A percentile compares a stretch with the other conserved stretches of the same genome.
Evolutionary conservation across 2,888 invertebrate genomes (phyloP).

Genomic region (Microplitis manilae): DNA sequence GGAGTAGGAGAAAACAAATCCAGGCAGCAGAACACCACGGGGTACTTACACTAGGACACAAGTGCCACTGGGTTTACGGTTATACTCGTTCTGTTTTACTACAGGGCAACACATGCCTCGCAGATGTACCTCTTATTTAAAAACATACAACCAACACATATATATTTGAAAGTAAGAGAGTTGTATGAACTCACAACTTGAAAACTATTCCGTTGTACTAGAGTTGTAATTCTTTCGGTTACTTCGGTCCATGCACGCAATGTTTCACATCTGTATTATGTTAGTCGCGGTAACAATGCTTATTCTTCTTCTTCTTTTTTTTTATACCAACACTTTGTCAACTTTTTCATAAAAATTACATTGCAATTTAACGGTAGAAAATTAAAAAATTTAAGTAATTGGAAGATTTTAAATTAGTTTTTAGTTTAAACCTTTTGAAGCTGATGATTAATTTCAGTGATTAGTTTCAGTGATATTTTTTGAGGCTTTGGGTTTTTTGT

Average conservation of each 20-base stretch:
- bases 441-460: too few relatives aligned
- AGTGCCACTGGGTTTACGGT: constrained; percentile 42
- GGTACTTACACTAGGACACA: constrained; percentile 38
- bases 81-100: constrained; percentile 1
- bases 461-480: too few relatives aligned
- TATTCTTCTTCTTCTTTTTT: background rate
- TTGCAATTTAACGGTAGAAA: background rate
- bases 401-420: too few relatives aligned
- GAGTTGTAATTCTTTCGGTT: too few relatives aligned
- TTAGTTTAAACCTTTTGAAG: too few relatives aligned
- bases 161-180: constrained; percentile 1
- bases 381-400: background rate
- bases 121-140: constrained; percentile 56
- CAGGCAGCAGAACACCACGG: constrained; percentile 45
- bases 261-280: constrained; percentile 59
- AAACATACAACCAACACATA: background rate
- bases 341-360: background rate
- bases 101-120: constrained; percentile 56
- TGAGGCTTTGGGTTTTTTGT: too few relatives aligned
- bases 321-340: background rate
- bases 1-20: constrained; percentile 37
- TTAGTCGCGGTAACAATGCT: constrained; percentile 44
- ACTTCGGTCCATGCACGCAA: constrained; percentile 43
- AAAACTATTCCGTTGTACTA: constrained; percentile 47
- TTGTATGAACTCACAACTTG: background rate